These are phyloP conservation scores for Erethizon dorsatum DNA, from an alignment of 2,797 vertebrate species.

Conservation along the genomic window DNA sequence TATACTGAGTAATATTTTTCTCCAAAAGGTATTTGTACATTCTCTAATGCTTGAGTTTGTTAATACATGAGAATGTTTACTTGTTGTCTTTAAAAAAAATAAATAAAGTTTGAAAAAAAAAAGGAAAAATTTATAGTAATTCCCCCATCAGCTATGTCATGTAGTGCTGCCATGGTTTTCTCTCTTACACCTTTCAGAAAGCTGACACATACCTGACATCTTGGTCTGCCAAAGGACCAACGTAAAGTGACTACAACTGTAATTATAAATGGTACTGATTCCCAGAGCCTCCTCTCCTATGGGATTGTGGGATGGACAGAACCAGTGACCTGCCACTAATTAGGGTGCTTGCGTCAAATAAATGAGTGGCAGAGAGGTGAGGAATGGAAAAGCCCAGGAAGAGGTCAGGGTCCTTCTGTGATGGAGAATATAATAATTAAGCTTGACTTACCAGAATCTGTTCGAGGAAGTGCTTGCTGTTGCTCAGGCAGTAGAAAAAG, in stretches of 20 bases:
- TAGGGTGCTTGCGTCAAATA: not conserved
- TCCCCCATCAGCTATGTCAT: not conserved
- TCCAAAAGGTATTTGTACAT: too few species aligned
- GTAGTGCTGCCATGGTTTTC: not conserved
- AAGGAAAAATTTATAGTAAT: too few species aligned
- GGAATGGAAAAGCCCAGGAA: not conserved
- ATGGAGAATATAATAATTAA: not conserved
- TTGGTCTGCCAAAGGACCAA: not conserved
- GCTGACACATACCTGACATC: not conserved
- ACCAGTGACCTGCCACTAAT: not conserved
- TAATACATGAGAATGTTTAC: too few species aligned
- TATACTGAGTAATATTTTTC: too few species aligned
- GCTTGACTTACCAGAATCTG: conserved; percentile 93
- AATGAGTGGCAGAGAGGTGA: conserved; percentile 30
- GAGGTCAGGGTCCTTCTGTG: not conserved
- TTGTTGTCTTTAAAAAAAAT: too few species aligned
- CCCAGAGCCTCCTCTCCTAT: not conserved
- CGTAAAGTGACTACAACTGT: not conserved
- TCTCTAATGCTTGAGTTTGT: too few species aligned
- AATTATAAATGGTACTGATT: not conserved
- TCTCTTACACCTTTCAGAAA: conserved; percentile 4
- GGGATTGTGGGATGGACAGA: conserved; percentile 13
- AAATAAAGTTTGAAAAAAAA: too few species aligned
- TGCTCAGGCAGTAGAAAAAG: conserved; percentile 97
- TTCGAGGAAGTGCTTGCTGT: conserved; percentile 97